These are phyloP conservation scores for Cancer borealis DNA, from an alignment of 2,888 invertebrate species.

Conservation along the genomic window DNA sequence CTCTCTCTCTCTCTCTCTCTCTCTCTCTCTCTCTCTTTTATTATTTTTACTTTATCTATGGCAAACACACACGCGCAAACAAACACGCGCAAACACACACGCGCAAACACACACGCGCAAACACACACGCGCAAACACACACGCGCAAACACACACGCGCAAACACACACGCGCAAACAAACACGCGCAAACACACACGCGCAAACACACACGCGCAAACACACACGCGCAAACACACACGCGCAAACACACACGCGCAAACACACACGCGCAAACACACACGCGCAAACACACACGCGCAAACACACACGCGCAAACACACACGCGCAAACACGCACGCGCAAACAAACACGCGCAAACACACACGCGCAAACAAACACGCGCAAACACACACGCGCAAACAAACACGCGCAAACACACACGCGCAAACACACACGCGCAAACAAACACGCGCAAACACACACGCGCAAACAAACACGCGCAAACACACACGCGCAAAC, in stretches of 20 bases:
- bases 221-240: not conserved
- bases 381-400: not conserved
- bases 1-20: constrained; percentile 9
- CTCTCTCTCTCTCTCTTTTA: not conserved
- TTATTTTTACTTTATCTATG: not conserved
- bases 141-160: not conserved
- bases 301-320: no score
- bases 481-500: not conserved
- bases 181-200: not conserved
- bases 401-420: not conserved
- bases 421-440: not conserved
- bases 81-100: not conserved
- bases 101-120: not conserved
- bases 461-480: not conserved
- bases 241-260: not conserved
- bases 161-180: not conserved
- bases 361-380: not conserved
- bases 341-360: not conserved
- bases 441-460: not conserved
- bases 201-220: not conserved
- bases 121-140: not conserved
- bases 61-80: not conserved
- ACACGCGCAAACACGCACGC: not conserved
- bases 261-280: not conserved
- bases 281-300: not conserved